Percentiles rank a stretch among this genome's conserved stretches.
These are phyloP conservation scores for Aegithalos caudatus DNA, from an alignment of 2,113 vertebrate genomes.

Conservation along the genomic window DNA sequence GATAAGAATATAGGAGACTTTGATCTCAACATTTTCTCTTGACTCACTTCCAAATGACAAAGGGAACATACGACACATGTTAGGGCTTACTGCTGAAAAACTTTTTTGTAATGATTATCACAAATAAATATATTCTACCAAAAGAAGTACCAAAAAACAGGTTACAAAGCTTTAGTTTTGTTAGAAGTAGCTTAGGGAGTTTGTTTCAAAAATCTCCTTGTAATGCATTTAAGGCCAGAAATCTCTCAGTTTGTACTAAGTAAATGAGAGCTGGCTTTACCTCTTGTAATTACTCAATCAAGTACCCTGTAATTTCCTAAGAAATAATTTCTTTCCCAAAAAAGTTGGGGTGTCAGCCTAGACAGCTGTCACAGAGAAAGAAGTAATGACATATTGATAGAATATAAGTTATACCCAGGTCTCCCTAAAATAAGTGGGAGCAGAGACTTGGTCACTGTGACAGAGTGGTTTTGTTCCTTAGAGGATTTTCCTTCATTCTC, in stretches of 20 bases:
- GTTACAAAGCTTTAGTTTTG: not conserved
- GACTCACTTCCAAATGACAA: not conserved
- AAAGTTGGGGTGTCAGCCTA: not conserved
- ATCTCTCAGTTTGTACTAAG: not conserved
- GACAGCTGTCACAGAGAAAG: not conserved
- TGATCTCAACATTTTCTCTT: not conserved
- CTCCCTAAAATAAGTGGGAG: not conserved
- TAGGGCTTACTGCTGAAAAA: not conserved
- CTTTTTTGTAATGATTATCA: not conserved
- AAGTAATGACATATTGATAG: not conserved
- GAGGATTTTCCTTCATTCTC: not conserved
- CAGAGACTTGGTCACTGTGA: not conserved
- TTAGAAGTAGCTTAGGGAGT: not conserved
- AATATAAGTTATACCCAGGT: not conserved
- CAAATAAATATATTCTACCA: not conserved
- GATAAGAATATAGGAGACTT: not conserved
- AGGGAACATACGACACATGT: not conserved
- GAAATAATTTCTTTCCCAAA: not conserved
- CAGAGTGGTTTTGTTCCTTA: not conserved
- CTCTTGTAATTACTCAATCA: not conserved
- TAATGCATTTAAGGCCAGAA: not conserved
- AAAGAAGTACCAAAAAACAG: not conserved
- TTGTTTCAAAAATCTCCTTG: not conserved
- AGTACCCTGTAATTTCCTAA: not conserved
- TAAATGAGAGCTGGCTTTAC: not conserved